Percentiles rank a stretch among this genome's conserved stretches.
Evolutionary conservation across 2,797 vertebrate species (phyloP).

Genomic region (Myotis myotis): DNA sequence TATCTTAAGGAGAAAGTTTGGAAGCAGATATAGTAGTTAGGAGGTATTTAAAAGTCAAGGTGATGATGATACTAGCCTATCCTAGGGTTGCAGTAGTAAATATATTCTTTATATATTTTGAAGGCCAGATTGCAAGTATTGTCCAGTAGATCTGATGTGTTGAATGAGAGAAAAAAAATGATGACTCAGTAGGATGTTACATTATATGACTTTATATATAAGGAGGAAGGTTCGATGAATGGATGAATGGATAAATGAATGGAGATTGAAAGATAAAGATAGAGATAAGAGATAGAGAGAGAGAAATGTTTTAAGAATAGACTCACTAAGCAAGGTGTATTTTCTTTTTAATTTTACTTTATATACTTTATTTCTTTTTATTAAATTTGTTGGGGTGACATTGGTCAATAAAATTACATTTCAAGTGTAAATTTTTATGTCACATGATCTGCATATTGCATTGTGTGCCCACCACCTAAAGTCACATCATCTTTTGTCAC

Average conservation of each 20-base stretch:
- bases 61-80: neutral
- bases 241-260: neutral
- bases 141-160: neutral
- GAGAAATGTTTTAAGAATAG: neutral
- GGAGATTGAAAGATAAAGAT: neutral
- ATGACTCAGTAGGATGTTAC: neutral
- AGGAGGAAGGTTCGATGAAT: neutral
- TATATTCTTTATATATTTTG: neutral
- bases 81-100: neutral
- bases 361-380: neutral
- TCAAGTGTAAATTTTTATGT: neutral
- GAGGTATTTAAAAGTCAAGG: neutral
- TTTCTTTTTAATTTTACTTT: neutral
- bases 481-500: neutral
- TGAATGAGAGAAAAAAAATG: neutral
- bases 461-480: neutral
- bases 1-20: neutral
- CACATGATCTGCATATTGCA: neutral
- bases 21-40: neutral
- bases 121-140: neutral
- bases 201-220: neutral
- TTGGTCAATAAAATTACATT: neutral
- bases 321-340: neutral
- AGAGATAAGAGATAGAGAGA: neutral
- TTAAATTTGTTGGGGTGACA: neutral